A percentile compares a stretch with the other conserved stretches of the same genome.
phyloP scores from a whole-genome alignment of 2,888 invertebrate genomes.

The Aproaerema taeniolella region DNA sequence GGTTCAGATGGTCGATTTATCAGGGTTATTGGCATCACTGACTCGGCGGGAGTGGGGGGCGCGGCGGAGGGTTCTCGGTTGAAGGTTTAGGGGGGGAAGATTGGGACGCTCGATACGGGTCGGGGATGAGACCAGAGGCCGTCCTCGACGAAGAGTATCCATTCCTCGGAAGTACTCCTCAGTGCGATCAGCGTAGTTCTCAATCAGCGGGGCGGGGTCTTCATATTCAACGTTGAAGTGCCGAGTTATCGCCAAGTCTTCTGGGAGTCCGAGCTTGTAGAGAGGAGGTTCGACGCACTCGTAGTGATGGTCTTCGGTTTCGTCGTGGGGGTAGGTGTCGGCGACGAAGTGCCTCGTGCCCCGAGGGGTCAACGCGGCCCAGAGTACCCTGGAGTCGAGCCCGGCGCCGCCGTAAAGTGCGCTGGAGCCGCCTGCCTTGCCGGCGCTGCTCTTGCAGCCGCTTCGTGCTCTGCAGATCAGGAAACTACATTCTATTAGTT shows the following conservation, averaged over 20 bases:
- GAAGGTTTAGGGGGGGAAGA: conserved; percentile 85
- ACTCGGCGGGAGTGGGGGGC: conserved; percentile 69
- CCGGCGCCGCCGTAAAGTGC: conserved; percentile 69
- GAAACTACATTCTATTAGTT: conserved; percentile 20
- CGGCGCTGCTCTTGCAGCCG: conserved; percentile 74
- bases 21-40: conserved; percentile 65
- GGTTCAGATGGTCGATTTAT: conserved; percentile 73
- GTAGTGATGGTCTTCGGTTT: conserved; percentile 82
- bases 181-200: conserved; percentile 80
- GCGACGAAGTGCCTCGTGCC: conserved; percentile 88
- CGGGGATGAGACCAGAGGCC: conserved; percentile 87
- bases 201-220: conserved; percentile 86
- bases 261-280: conserved; percentile 68
- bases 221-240: conserved; percentile 90
- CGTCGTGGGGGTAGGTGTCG: conserved; percentile 80
- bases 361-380: conserved; percentile 91
- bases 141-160: conserved; percentile 67
- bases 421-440: conserved; percentile 69
- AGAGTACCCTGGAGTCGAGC: conserved; percentile 83
- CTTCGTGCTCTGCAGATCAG: conserved; percentile 54
- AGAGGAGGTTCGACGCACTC: conserved; percentile 81
- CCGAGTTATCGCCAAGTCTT: conserved; percentile 79
- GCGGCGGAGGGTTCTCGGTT: conserved; percentile 68
- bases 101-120: conserved; percentile 90
- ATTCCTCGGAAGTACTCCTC: conserved; percentile 68